Percentiles rank a stretch among this genome's conserved stretches.
Evolutionary conservation across 2,113 vertebrate genomes (phyloP).

Genomic region (Macrotus californicus): DNA sequence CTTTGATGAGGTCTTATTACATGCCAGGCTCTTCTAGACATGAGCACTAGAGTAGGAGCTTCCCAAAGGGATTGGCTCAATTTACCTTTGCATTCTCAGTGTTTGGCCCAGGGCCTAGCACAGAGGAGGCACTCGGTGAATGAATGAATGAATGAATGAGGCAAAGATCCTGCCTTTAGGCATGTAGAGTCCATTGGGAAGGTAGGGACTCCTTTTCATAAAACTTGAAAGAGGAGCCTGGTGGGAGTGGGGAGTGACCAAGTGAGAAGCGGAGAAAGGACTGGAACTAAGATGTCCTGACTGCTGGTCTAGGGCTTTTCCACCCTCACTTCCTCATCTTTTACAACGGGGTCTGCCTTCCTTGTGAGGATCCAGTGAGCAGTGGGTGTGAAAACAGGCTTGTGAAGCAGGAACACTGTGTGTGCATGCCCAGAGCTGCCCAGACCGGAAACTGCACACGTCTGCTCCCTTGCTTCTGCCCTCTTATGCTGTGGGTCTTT

Average conservation of each 20-base stretch:
- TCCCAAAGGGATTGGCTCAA: background rate
- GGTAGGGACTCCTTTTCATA: background rate
- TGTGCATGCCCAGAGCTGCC: background rate
- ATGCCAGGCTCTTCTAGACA: background rate
- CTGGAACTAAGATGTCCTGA: background rate
- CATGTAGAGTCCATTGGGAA: background rate
- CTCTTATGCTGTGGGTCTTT: background rate
- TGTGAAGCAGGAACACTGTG: background rate
- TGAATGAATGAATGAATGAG: background rate
- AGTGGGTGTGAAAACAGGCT: background rate
- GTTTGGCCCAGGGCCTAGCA: background rate
- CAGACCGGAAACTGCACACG: background rate
- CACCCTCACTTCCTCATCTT: background rate
- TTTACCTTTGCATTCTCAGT: background rate
- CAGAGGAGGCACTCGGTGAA: background rate
- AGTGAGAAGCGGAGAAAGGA: background rate
- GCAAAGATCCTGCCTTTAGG: background rate
- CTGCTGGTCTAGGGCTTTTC: background rate
- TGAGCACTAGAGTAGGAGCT: background rate
- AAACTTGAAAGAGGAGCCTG: background rate
- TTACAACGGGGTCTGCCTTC: background rate
- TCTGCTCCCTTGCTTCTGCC: background rate
- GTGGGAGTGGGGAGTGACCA: background rate
- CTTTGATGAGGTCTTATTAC: background rate
- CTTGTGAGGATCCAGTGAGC: rapidly evolving